Evolutionary conservation across 2,888 invertebrate species (phyloP).

Genomic region (Xestoiulus laeticollis): DNA sequence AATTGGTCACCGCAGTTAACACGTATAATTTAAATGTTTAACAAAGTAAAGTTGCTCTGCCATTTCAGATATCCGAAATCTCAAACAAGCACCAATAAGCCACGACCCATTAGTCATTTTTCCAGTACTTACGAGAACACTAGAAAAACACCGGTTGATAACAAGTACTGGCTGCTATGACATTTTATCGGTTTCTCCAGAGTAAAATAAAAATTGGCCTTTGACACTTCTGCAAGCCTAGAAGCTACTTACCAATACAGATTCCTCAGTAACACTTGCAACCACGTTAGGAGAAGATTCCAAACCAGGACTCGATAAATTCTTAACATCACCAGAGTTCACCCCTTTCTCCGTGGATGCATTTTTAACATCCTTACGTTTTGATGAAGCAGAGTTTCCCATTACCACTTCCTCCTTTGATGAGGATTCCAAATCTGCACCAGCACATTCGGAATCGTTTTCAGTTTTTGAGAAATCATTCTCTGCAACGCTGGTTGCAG

Average conservation of each 20-base stretch:
- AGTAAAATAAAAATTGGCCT: no score
- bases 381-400: not conserved
- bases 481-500: not conserved
- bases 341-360: not conserved
- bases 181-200: no score
- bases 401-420: not conserved
- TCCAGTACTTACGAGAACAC: no score
- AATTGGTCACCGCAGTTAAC: no score
- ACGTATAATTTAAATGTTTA: no score
- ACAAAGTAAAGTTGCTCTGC: no score
- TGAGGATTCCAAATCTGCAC: not conserved
- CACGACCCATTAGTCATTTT: no score
- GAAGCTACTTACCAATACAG: not conserved
- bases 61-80: no score
- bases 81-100: no score
- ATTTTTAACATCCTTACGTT: not conserved
- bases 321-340: not conserved
- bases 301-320: not conserved
- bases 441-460: not conserved
- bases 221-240: not conserved
- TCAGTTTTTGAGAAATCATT: not conserved
- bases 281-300: not conserved
- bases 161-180: no score
- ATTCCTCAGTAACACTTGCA: not conserved
- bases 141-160: no score